phyloP scores from a whole-genome alignment of 1,140 invertebrate species.

The Musca domestica region DNA sequence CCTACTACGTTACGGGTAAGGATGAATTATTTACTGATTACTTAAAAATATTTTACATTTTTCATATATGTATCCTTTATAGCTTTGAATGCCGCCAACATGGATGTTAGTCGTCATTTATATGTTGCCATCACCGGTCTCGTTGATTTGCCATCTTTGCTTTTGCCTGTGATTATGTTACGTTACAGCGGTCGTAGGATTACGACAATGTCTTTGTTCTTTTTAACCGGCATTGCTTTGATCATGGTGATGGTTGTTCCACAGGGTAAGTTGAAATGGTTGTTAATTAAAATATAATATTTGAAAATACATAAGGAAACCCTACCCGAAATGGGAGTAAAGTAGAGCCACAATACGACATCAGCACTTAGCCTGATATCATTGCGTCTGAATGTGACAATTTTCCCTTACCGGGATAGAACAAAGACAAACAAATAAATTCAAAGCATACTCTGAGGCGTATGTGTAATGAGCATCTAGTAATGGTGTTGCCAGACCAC shows the following conservation, averaged over 20 bases:
- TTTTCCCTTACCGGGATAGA: no score
- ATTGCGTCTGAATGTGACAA: no score
- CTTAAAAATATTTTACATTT: neutral
- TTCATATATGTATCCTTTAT: neutral
- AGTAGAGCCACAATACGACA: no score
- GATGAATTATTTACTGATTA: neutral
- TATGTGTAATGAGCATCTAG: no score
- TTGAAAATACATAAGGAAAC: no score
- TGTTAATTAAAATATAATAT: conserved; percentile 1
- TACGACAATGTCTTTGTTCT: conserved; percentile 52
- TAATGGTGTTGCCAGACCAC: no score
- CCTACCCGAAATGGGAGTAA: no score
- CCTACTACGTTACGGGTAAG: conserved; percentile 56
- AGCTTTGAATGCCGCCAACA: conserved; percentile 58
- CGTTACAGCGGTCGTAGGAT: conserved; percentile 53
- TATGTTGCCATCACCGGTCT: conserved; percentile 56
- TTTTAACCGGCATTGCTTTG: conserved; percentile 53
- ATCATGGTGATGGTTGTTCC: conserved; percentile 55
- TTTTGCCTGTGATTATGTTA: conserved; percentile 56
- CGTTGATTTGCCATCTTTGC: conserved; percentile 58
- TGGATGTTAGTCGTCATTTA: conserved; percentile 55
- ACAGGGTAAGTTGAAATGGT: conserved; percentile 25
- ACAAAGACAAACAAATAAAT: no score
- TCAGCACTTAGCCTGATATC: no score
- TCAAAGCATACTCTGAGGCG: no score